These are phyloP conservation scores for Rafetus swinhoei DNA, from an alignment of 2,113 vertebrate genomes.

Conservation along the genomic window DNA sequence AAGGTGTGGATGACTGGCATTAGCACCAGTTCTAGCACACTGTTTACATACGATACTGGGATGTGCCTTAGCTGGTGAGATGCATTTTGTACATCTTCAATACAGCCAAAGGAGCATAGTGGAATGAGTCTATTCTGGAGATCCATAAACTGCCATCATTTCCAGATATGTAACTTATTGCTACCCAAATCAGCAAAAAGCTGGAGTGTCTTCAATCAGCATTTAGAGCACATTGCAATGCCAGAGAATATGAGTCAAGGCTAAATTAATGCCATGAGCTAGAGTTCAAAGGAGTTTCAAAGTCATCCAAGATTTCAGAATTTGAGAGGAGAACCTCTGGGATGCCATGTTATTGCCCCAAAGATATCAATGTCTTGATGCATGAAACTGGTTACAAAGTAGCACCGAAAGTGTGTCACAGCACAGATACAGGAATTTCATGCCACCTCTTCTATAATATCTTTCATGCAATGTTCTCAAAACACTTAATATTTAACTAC, in stretches of 20 bases:
- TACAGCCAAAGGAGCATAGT: neutral
- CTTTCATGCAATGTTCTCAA: neutral
- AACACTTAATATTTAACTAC: neutral
- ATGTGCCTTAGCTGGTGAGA: neutral
- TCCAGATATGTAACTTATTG: neutral
- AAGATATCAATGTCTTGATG: neutral
- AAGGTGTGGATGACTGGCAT: rapidly evolving
- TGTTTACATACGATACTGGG: neutral
- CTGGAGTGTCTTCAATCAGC: neutral
- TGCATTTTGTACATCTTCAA: neutral
- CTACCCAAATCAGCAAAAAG: neutral
- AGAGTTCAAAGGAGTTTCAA: neutral
- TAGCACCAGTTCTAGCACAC: neutral
- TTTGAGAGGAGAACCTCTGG: neutral
- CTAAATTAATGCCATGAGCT: neutral
- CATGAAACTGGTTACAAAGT: neutral
- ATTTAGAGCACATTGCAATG: neutral
- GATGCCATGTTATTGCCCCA: no score
- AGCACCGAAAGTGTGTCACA: neutral
- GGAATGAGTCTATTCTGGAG: neutral
- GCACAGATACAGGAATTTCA: neutral
- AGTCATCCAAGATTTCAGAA: neutral
- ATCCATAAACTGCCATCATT: neutral
- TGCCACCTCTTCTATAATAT: neutral
- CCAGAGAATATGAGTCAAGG: neutral